phyloP scores from a whole-genome alignment of 35 echinoderm and acorn worm genomes.

The Patiria miniata region DNA sequence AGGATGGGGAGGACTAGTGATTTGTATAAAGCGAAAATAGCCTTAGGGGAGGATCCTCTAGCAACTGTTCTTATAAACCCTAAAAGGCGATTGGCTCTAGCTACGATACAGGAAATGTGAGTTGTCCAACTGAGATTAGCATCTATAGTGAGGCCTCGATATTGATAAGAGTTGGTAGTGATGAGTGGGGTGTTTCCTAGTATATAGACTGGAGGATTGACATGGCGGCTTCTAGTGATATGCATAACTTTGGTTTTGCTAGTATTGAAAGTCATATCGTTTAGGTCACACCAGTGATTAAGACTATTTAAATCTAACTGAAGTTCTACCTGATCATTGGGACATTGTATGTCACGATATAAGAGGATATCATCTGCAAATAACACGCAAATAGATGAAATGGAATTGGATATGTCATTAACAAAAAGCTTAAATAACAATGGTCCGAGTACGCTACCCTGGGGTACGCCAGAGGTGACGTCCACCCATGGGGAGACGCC shows the following conservation, averaged over 20 bases:
- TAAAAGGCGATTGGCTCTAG: conserved; percentile 50
- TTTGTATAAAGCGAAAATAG: conserved; percentile 39
- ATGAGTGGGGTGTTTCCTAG: conserved; percentile 12
- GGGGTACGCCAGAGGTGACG: conserved; percentile 66
- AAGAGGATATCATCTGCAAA: conserved; percentile 71
- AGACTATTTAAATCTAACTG: conserved; percentile 42
- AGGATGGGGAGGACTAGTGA: conserved; percentile 48
- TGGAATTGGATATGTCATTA: conserved; percentile 47
- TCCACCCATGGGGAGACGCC: conserved; percentile 10
- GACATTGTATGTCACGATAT: conserved; percentile 5
- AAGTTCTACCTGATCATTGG: conserved; percentile 21
- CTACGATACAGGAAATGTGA: conserved; percentile 35
- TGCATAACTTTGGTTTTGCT: conserved; percentile 46
- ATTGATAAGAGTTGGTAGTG: not conserved
- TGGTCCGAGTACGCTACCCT: conserved; percentile 60
- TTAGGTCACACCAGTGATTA: not conserved
- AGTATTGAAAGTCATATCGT: conserved; percentile 45
- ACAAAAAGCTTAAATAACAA: too few species aligned
- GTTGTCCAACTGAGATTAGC: conserved; percentile 38
- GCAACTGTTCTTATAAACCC: conserved; percentile 54
- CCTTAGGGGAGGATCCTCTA: conserved; percentile 33
- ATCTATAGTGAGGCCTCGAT: conserved; percentile 40
- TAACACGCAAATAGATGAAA: conserved; percentile 35
- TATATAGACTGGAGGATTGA: conserved; percentile 35
- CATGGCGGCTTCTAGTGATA: conserved; percentile 27